A percentile compares a stretch with the other conserved stretches of the same genome.
These are phyloP conservation scores for Lanius ludovicianus DNA, from an alignment of 2,113 vertebrate species.

Conservation along the genomic window DNA sequence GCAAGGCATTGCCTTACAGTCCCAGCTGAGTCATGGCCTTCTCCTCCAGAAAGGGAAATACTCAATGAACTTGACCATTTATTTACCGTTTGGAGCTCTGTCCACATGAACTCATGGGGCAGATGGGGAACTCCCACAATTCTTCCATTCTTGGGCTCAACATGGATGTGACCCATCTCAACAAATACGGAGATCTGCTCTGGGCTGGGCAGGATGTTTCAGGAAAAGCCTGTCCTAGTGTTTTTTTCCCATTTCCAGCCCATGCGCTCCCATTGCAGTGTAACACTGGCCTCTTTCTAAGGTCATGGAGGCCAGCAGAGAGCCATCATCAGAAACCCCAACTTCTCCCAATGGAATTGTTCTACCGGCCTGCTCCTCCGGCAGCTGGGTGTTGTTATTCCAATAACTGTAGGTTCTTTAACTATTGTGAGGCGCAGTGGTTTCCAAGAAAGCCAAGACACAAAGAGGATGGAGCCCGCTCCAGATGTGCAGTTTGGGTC, in stretches of 20 bases:
- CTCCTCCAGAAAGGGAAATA: neutral
- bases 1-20: neutral
- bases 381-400: neutral
- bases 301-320: neutral
- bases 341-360: neutral
- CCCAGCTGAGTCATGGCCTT: neutral
- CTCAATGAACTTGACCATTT: neutral
- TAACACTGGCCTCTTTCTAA: neutral
- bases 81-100: neutral
- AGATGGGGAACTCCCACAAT: fast-evolving
- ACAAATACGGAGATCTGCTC: neutral
- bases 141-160: neutral
- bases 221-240: neutral
- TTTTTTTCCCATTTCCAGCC: neutral
- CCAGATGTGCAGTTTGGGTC: neutral
- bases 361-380: neutral
- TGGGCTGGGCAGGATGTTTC: neutral
- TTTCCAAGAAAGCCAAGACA: neutral
- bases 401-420: neutral
- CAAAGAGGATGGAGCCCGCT: neutral
- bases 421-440: neutral
- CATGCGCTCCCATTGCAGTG: neutral
- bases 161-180: neutral
- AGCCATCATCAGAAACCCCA: neutral
- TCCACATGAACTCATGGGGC: neutral